phyloP scores from a whole-genome alignment of 1,140 invertebrate species.

The Hylaeus volcanicus region DNA sequence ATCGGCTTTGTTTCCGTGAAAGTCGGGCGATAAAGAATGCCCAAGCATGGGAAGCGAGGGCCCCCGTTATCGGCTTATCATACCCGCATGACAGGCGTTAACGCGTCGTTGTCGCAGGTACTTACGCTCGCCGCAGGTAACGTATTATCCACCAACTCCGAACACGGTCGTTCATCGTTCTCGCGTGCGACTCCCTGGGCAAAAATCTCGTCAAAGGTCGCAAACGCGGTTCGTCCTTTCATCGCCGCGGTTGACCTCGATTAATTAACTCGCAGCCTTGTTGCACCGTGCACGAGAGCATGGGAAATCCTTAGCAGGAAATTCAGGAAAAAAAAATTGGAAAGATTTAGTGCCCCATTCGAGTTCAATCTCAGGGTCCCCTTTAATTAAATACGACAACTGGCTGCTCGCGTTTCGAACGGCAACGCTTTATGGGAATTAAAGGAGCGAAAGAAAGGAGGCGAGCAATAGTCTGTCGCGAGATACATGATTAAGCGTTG shows the following conservation, averaged over 20 bases:
- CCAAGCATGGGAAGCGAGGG: constrained; percentile 64
- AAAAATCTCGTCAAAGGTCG: constrained; percentile 29
- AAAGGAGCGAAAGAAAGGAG: background rate
- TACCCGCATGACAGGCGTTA: constrained; percentile 60
- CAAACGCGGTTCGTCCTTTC: constrained; percentile 4
- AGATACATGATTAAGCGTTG: background rate
- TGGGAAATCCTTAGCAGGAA: background rate
- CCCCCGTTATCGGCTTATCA: constrained; percentile 67
- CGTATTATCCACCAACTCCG: constrained; percentile 63
- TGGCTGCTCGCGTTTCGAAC: background rate
- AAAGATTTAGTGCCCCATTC: background rate
- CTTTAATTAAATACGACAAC: background rate
- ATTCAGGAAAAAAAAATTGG: background rate
- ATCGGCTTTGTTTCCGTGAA: constrained; percentile 33
- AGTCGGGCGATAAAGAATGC: constrained; percentile 41
- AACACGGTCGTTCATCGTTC: constrained; percentile 53
- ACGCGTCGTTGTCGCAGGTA: constrained; percentile 63
- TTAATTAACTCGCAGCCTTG: constrained; percentile 30
- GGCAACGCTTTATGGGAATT: background rate
- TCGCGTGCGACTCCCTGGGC: background rate
- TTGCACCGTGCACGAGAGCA: no score
- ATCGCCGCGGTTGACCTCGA: constrained; percentile 24
- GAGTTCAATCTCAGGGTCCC: background rate
- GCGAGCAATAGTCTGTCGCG: background rate
- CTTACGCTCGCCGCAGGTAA: constrained; percentile 61